Conservation (phyloP, 2,113 vertebrate genomes). For the Bombycilla garrulus region DNA sequence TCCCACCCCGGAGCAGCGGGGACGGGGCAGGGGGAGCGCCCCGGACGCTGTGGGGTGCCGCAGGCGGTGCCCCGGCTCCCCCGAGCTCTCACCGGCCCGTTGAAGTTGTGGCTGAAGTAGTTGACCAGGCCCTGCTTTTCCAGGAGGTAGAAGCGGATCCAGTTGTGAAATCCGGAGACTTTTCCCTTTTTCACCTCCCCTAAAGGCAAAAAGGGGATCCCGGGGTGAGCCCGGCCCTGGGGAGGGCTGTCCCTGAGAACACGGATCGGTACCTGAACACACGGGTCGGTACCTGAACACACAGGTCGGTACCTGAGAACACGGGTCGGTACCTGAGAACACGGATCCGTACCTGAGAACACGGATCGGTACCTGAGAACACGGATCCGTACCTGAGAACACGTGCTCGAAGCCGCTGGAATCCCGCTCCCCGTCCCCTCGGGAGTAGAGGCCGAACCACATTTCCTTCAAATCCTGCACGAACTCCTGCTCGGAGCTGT, state of each 20-base stretch:
- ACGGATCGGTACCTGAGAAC: no score
- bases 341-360: no score
- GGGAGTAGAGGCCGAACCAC: constrained; percentile 96
- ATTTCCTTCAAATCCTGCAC: constrained; percentile 84
- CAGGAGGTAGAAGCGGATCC: constrained; percentile 91
- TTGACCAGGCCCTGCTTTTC: constrained; percentile 84
- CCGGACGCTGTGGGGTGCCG: accelerated
- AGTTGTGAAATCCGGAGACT: constrained; percentile 95
- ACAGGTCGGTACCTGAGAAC: no score
- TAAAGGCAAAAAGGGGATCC: neutral
- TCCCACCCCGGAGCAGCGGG: neutral
- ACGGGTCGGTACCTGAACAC: no score
- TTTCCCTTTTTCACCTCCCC: constrained; percentile 91
- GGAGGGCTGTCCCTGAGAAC: no score
- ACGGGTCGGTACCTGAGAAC: no score
- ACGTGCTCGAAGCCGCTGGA: constrained; percentile 96
- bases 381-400: constrained; percentile 81
- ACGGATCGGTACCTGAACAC: no score
- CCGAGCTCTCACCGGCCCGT: constrained; percentile 81
- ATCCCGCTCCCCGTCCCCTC: constrained; percentile 70
- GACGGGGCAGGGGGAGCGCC: accelerated
- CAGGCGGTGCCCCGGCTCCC: accelerated
- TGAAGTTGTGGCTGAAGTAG: constrained; percentile 90
- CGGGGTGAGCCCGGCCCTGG: neutral
- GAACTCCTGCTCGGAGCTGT: constrained; percentile 81